These are phyloP conservation scores for Pongo pygmaeus DNA, from an alignment of 2,113 vertebrate species.

Conservation along the genomic window DNA sequence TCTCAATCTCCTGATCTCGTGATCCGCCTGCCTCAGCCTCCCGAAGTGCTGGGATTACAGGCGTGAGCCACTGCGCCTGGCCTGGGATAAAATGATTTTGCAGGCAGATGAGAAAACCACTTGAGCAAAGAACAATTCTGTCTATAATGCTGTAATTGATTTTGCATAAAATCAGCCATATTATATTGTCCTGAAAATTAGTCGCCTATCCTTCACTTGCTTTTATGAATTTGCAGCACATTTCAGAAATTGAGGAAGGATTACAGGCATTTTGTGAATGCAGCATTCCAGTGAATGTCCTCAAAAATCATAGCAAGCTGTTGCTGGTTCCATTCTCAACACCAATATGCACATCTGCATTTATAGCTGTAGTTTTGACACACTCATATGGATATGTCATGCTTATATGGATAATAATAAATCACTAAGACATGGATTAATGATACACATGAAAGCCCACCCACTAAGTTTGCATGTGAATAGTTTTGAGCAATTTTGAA, in stretches of 20 bases:
- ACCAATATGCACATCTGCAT: fast-evolving
- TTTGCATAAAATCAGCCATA: background rate
- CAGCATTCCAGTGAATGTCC: fast-evolving
- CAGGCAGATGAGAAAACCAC: background rate
- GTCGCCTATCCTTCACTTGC: background rate
- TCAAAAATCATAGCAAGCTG: no score
- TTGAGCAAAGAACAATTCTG: background rate
- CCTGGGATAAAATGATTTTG: background rate
- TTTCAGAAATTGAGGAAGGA: background rate
- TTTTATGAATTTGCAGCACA: background rate
- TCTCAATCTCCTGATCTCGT: no score
- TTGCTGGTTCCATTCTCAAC: fast-evolving
- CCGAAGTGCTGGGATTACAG: no score
- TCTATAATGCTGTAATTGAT: background rate
- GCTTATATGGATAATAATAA: background rate
- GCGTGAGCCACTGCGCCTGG: no score
- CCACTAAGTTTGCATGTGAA: no score
- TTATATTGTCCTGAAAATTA: background rate
- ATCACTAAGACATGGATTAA: background rate
- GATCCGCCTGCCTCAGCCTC: no score
- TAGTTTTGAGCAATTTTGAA: background rate
- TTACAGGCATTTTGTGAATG: background rate
- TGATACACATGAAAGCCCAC: background rate
- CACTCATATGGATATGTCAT: background rate
- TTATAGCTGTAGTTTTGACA: background rate